Evolutionary conservation across 1,140 invertebrate genomes (phyloP), one percentile per base, ranked within the genome.

Genomic region (Brachionus angularis): DNA sequence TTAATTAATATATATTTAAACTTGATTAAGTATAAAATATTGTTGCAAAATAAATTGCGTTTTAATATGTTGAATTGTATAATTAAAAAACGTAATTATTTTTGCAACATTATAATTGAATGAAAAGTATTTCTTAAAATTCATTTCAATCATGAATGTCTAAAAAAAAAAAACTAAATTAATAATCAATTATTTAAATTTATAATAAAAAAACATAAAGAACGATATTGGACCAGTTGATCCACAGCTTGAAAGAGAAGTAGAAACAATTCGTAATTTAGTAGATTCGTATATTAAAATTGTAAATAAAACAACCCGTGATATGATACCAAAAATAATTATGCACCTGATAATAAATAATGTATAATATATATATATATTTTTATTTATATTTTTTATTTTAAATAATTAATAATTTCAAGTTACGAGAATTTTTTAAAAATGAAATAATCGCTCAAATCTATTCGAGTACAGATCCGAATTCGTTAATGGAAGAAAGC

Each of bases 221-320:
- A 18, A 44, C 72, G 79, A 80, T 31, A 61, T 85, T 84, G 42
- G 88, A 74, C 95, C 94, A 49, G 90, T 97, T 86, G 96, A 99
- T 85, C 96, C 96, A 29, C 92, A 96, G 82, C 80, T 98, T 64
- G 96, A 98, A 79, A 84, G 96, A 62, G 95, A 98, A 83, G 95
- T 98, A 52, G 96, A 98, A 83, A 99, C 95, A 3, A 99, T 99
- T 78, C 87, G 96, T 18, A 98, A 98, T 82, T 84, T 98, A 72
- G 96, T 99, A 1, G 96, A 98, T 81, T 98, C 95, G 7, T 99
- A 99, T 84, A 97, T 98, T 93, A 91, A 92, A 82, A 98, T 99
- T 76, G 91, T 98, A 16, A 97, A 93, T 58, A 98, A 98, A 85
- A 98, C 95, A n/a, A 96, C 94, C 67, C 85, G 93, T 52, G 96